phyloP scores from a whole-genome alignment of 2,797 vertebrate genomes.

The Remorina albescens region DNA sequence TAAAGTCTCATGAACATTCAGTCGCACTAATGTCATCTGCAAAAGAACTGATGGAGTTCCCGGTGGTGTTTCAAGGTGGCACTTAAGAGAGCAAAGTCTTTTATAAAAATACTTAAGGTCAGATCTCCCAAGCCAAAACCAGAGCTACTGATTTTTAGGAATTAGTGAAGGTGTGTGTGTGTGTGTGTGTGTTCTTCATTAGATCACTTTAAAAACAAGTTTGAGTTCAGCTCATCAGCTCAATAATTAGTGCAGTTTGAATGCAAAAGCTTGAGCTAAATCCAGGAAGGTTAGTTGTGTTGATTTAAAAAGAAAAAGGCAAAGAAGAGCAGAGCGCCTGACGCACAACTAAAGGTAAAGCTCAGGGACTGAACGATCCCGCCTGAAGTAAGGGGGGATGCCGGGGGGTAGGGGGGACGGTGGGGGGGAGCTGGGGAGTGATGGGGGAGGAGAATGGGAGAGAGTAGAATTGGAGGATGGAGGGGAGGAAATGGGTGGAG shows the following conservation, averaged over 20 bases:
- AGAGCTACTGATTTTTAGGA: not conserved
- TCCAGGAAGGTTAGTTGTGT: conserved; percentile 35
- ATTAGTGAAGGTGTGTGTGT: not conserved
- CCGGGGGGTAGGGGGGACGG: conserved; percentile 82
- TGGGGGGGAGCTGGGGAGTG: conserved; percentile 44
- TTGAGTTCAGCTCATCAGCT: conserved; percentile 21
- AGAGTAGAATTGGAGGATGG: not conserved
- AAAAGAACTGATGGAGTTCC: too few relatives aligned
- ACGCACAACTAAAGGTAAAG: conserved; percentile 82
- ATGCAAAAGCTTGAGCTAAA: conserved; percentile 13
- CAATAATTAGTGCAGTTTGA: not conserved
- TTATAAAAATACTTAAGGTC: conserved; percentile 8
- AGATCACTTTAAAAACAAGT: conserved; percentile 1
- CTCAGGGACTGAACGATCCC: conserved; percentile 82
- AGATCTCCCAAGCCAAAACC: not conserved
- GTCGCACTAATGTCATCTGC: conserved; percentile 15
- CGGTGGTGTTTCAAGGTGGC: conserved; percentile 2
- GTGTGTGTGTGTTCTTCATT: too few relatives aligned
- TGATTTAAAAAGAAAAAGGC: conserved; percentile 28
- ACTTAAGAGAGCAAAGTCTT: conserved; percentile 1
- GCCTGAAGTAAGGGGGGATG: conserved; percentile 79
- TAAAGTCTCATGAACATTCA: conserved; percentile 2
- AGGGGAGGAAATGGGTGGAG: not conserved
- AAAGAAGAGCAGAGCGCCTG: conserved; percentile 24
- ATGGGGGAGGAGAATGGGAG: not conserved